These are phyloP conservation scores for Cheilosia pagana DNA, from an alignment of 2,888 invertebrate species.

Conservation along the genomic window DNA sequence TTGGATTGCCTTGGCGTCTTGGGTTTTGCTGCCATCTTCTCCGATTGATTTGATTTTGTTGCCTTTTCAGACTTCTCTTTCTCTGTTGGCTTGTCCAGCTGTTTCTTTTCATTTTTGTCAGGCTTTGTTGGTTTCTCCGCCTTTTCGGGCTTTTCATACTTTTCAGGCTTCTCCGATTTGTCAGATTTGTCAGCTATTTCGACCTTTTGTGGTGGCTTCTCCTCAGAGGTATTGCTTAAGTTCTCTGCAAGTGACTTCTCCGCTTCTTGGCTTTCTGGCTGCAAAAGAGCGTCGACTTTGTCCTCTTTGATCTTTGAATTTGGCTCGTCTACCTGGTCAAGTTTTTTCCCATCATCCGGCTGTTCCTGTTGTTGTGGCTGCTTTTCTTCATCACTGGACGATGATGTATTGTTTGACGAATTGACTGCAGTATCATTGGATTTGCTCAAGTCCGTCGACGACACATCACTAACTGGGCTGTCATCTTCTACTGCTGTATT, in stretches of 20 bases:
- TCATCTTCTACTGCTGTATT: conserved; percentile 48
- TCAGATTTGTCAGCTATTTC: conserved; percentile 42
- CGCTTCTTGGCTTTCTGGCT: conserved; percentile 11
- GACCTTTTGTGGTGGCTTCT: background rate
- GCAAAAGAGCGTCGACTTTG: background rate
- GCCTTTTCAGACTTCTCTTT: conserved; percentile 48
- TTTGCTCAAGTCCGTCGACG: conserved; percentile 58
- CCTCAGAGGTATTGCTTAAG: background rate
- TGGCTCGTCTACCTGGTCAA: conserved; percentile 8
- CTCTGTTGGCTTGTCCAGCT: conserved; percentile 21
- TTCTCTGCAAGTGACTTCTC: conserved; percentile 1
- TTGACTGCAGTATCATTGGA: conserved; percentile 52
- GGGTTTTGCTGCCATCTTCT: conserved; percentile 41
- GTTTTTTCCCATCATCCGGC: background rate
- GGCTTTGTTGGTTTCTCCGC: conserved; percentile 35
- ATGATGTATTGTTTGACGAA: conserved; percentile 52
- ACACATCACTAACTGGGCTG: conserved; percentile 54
- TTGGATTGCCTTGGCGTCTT: conserved; percentile 47
- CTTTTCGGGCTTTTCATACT: conserved; percentile 52
- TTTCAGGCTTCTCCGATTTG: conserved; percentile 41
- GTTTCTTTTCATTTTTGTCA: conserved; percentile 49
- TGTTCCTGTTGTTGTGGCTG: conserved; percentile 29
- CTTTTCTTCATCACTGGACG: conserved; percentile 46
- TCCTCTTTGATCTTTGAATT: conserved; percentile 18
- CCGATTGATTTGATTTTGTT: conserved; percentile 49